Conservation (phyloP, 2,113 vertebrate genomes). For the Cairina moschata region DNA sequence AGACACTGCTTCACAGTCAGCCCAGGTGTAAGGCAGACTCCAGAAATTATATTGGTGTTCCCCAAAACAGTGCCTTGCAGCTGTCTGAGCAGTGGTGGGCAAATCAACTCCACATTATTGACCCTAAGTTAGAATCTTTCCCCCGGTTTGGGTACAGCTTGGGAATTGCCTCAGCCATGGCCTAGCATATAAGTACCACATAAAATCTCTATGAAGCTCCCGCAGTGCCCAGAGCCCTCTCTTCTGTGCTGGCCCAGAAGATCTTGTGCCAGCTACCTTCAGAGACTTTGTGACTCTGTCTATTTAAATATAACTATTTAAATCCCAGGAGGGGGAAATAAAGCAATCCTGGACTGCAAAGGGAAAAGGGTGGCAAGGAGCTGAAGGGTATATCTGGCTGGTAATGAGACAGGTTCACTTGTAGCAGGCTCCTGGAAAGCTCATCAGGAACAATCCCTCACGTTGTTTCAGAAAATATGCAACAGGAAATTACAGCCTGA, state of each 20-base stretch:
- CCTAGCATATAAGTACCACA: not conserved
- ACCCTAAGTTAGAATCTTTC: accelerated
- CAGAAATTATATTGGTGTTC: not conserved
- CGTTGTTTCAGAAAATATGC: conserved; percentile 56
- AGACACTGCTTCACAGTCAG: not conserved
- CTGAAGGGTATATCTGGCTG: conserved; percentile 28
- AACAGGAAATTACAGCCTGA: conserved; percentile 63
- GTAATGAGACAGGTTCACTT: conserved; percentile 48
- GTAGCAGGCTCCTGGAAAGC: conserved; percentile 41
- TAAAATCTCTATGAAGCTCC: not conserved
- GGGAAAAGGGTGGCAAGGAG: conserved; percentile 8
- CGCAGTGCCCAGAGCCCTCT: not conserved
- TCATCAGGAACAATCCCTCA: conserved; percentile 50
- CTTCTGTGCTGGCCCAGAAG: not conserved
- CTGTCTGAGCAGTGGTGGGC: not conserved
- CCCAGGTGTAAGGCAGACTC: not conserved
- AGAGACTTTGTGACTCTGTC: not conserved
- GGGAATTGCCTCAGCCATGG: not conserved
- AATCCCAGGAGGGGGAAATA: not conserved
- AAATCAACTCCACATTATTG: accelerated
- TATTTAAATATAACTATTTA: not conserved
- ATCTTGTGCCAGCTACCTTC: not conserved
- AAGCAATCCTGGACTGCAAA: not conserved
- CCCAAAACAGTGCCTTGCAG: not conserved
- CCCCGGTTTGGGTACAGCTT: not conserved